Conservation (phyloP, 2,888 invertebrate genomes). For the Oegoconia quadripuncta region DNA sequence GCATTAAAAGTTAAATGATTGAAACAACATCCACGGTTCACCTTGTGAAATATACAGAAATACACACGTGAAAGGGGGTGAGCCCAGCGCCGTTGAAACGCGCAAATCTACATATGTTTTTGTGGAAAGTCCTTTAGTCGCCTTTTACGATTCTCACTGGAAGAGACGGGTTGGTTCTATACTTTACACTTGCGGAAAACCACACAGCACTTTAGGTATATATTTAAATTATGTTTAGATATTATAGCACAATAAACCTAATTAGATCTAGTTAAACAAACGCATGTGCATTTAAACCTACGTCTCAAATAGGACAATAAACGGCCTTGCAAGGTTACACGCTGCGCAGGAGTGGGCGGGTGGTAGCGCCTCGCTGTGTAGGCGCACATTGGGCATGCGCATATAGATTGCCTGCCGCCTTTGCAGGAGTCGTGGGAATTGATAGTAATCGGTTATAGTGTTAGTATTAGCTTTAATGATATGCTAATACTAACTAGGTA, state of each 20-base stretch:
- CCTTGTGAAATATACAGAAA: no score
- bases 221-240: background rate
- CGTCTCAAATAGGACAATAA: slow-evolving; percentile 6
- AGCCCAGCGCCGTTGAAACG: no score
- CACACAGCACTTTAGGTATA: no score
- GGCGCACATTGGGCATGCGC: slow-evolving; percentile 2
- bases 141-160: no score
- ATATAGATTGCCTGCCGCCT: background rate
- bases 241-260: background rate
- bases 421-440: slow-evolving; percentile 1
- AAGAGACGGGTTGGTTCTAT: no score
- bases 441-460: background rate
- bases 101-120: no score
- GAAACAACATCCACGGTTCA: no score
- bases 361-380: background rate
- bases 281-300: background rate
- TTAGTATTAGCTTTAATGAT: background rate
- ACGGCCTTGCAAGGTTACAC: slow-evolving; percentile 42
- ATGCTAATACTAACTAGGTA: background rate
- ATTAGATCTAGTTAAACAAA: background rate
- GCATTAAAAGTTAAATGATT: no score
- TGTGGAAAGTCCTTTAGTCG: no score
- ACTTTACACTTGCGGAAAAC: no score
- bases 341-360: slow-evolving; percentile 18
- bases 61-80: no score